Evolutionary conservation across 2,888 invertebrate genomes (phyloP).

Genomic region (Sinotaia quadrata): DNA sequence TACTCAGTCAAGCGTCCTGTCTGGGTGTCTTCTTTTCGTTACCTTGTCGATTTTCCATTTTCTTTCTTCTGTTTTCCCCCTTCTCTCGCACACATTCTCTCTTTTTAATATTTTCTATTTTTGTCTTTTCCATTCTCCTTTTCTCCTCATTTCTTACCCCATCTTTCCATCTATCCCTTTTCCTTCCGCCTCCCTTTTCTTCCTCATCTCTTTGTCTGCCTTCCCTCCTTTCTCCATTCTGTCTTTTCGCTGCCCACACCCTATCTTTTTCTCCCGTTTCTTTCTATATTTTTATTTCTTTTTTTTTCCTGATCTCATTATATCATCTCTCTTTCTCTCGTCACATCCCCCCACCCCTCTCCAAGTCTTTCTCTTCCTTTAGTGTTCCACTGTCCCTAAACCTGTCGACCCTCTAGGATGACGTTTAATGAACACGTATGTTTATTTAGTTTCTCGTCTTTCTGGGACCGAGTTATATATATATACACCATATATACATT

Average conservation of each 20-base stretch:
- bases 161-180: background rate
- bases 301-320: too few species aligned
- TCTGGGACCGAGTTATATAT: too few species aligned
- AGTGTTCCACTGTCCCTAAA: too few species aligned
- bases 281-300: background rate
- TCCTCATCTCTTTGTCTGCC: background rate
- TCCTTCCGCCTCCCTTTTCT: background rate
- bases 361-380: background rate
- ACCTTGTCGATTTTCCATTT: background rate
- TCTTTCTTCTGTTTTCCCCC: background rate
- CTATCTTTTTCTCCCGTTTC: background rate
- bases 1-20: background rate
- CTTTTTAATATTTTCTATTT: background rate
- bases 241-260: background rate
- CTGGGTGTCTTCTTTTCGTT: background rate
- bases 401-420: too few species aligned
- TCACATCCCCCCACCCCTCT: background rate
- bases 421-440: too few species aligned
- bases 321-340: background rate
- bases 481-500: too few species aligned
- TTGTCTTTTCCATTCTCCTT: background rate
- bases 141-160: constrained; percentile 7
- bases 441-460: too few species aligned
- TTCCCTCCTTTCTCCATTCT: background rate
- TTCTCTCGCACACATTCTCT: background rate